Evolutionary conservation across 1,140 invertebrate species (phyloP).

Genomic region (Cataglyphis hispanica): DNA sequence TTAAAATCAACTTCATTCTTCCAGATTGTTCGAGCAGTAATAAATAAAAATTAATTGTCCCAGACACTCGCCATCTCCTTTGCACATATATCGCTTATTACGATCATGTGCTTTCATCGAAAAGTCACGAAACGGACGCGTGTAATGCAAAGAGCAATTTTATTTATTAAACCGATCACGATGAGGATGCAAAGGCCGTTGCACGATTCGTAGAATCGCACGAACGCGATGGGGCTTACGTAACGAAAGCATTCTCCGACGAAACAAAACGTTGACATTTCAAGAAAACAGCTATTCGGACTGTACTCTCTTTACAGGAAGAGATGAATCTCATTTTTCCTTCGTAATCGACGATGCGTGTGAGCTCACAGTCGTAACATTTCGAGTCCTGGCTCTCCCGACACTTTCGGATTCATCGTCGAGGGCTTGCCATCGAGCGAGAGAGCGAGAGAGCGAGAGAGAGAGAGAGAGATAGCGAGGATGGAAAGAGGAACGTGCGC

Average conservation of each 20-base stretch:
- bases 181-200: conserved; percentile 11
- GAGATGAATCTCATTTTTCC: conserved; percentile 34
- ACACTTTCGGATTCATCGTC: conserved; percentile 56
- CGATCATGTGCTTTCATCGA: conserved; percentile 1
- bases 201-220: conserved; percentile 12
- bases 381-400: conserved; percentile 37
- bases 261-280: background rate
- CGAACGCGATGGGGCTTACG: background rate
- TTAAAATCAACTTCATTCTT: background rate
- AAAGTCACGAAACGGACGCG: conserved; percentile 3
- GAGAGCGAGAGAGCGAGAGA: background rate
- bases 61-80: background rate
- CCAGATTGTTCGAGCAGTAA: background rate
- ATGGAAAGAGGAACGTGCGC: background rate
- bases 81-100: conserved; percentile 8
- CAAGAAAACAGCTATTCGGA: background rate
- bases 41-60: conserved; percentile 19
- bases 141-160: conserved; percentile 20
- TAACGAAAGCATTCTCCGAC: background rate
- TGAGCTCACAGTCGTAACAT: conserved; percentile 59
- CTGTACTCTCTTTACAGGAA: conserved; percentile 22
- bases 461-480: background rate
- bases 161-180: background rate
- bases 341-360: conserved; percentile 68
- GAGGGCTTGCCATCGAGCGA: background rate